phyloP scores from a whole-genome alignment of 2,888 invertebrate species.

The Tridacna gigas region DNA sequence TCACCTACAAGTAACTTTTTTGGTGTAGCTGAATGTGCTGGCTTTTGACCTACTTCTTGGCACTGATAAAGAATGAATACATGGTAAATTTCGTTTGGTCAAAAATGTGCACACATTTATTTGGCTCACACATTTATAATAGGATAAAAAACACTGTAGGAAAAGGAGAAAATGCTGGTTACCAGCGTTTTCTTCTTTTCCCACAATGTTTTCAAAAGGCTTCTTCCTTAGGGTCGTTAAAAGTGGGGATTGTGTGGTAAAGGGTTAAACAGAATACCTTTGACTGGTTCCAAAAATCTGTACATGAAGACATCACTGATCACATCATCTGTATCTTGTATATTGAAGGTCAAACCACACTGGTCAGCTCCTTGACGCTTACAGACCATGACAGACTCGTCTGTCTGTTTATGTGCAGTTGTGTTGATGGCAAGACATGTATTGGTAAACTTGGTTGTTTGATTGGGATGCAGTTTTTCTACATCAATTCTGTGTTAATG shows the following conservation, averaged over 20 bases:
- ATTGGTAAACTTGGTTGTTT: neutral
- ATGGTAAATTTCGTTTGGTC: too few species aligned
- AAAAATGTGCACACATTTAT: too few species aligned
- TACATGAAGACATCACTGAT: constrained; percentile 41
- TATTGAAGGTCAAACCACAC: constrained; percentile 17
- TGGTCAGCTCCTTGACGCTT: constrained; percentile 17
- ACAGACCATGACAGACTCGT: neutral
- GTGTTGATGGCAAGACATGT: constrained; percentile 17
- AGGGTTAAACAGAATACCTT: neutral
- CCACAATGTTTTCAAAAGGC: neutral
- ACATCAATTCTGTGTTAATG: neutral
- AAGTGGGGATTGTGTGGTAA: neutral
- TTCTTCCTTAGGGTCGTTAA: neutral
- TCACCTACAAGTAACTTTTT: too few species aligned
- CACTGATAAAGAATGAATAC: too few species aligned
- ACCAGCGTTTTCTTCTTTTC: neutral
- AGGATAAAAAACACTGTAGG: neutral
- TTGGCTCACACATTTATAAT: too few species aligned
- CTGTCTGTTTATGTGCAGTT: neutral
- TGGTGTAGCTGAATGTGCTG: too few species aligned
- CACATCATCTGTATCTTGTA: constrained; percentile 23
- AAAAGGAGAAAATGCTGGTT: neutral
- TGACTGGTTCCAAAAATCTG: neutral
- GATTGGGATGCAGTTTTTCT: neutral
- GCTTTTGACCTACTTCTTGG: too few species aligned